Evolutionary conservation across 2,797 vertebrate genomes (phyloP).

Genomic region (Paedocypris micromegethes): DNA sequence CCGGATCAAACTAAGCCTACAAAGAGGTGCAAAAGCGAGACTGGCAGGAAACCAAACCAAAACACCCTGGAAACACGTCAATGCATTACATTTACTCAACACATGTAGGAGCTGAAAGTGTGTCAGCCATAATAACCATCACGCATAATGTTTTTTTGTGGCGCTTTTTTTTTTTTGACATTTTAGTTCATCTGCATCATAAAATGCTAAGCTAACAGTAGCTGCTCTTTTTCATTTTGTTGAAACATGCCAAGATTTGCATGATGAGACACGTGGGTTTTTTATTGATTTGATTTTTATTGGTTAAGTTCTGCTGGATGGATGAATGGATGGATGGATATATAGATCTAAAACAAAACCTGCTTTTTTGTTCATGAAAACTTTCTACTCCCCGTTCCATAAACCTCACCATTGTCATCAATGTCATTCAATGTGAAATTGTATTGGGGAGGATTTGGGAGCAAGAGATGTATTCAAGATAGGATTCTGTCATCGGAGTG

Average conservation of each 20-base stretch:
- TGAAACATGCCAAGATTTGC: constrained; percentile 22
- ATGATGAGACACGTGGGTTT: background rate
- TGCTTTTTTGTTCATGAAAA: background rate
- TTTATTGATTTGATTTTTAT: constrained; percentile 1
- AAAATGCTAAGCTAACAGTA: constrained; percentile 22
- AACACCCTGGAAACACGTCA: constrained; percentile 77
- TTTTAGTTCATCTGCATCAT: constrained; percentile 27
- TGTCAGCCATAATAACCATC: constrained; percentile 50
- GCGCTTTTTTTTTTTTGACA: constrained; percentile 35
- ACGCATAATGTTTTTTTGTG: constrained; percentile 34
- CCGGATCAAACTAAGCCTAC: constrained; percentile 75
- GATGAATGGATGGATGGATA: too few relatives aligned
- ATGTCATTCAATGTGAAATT: constrained; percentile 59
- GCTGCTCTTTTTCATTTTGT: constrained; percentile 35
- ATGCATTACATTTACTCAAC: constrained; percentile 65
- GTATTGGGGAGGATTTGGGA: constrained; percentile 50
- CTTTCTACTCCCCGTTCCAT: background rate
- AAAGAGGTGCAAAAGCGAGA: constrained; percentile 74
- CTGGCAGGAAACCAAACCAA: constrained; percentile 73
- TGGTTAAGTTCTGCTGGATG: background rate
- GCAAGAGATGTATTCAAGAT: constrained; percentile 61
- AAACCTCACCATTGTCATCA: constrained; percentile 46
- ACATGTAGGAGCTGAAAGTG: constrained; percentile 65
- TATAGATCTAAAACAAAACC: background rate
- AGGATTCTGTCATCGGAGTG: constrained; percentile 54